Evolutionary conservation across 2,888 invertebrate genomes (phyloP).

Genomic region (Heterodera filipjevi): DNA sequence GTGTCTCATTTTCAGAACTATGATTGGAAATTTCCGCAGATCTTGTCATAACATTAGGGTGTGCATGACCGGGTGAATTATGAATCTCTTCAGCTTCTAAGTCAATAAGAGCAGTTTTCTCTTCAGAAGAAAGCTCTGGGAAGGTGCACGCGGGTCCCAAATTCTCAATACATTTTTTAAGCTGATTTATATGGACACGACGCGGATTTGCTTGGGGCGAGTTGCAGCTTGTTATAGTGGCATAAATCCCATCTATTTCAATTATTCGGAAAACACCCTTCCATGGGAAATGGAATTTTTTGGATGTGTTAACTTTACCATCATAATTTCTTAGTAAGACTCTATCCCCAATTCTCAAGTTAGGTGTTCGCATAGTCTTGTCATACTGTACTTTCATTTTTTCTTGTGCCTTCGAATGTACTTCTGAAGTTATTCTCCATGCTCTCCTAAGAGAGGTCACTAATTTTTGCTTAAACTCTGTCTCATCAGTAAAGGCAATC

Average conservation of each 20-base stretch:
- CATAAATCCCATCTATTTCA: not conserved
- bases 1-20: not conserved
- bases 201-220: conserved; percentile 15
- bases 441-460: conserved; percentile 9
- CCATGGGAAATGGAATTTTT: conserved; percentile 19
- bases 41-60: not conserved
- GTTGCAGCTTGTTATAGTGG: not conserved
- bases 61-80: not conserved
- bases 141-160: not conserved
- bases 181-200: conserved; percentile 2
- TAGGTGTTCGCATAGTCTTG: not conserved
- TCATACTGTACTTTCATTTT: not conserved
- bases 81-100: not conserved
- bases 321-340: not conserved
- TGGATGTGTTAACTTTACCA: not conserved
- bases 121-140: not conserved
- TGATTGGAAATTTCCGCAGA: not conserved
- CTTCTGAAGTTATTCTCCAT: not conserved
- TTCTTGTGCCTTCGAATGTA: not conserved
- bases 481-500: not conserved
- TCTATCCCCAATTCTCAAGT: not conserved
- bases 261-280: conserved; percentile 4
- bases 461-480: conserved; percentile 14
- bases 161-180: not conserved
- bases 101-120: not conserved